Evolutionary conservation across 2,797 vertebrate genomes (phyloP).

Genomic region (Sus cebifrons): DNA sequence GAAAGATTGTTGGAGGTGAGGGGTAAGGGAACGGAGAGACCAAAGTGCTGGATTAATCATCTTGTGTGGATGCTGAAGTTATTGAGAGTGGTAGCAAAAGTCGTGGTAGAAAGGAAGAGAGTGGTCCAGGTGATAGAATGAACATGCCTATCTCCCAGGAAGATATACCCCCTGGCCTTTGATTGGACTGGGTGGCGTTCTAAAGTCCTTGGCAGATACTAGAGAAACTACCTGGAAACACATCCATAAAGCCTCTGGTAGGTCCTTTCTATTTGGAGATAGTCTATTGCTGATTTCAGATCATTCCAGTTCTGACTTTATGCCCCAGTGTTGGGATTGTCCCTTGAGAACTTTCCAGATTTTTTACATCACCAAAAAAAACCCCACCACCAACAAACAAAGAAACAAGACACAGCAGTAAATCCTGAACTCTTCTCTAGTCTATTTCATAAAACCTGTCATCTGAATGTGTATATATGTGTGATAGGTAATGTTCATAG

Average conservation of each 20-base stretch:
- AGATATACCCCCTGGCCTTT: neutral
- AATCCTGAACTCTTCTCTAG: neutral
- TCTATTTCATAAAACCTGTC: slow-evolving; percentile 20
- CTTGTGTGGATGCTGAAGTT: neutral
- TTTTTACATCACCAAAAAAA: neutral
- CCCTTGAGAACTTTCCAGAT: neutral
- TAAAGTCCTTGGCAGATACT: neutral
- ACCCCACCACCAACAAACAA: neutral
- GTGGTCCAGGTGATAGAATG: neutral
- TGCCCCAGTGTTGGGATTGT: neutral
- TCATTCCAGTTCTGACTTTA: slow-evolving; percentile 14
- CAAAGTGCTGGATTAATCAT: neutral
- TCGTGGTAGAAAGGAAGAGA: neutral
- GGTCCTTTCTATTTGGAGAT: neutral
- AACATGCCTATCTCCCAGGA: neutral
- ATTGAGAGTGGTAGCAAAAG: neutral
- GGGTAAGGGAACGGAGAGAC: neutral
- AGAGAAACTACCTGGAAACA: neutral
- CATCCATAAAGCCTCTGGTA: neutral
- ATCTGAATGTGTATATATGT: neutral
- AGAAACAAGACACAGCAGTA: neutral
- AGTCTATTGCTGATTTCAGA: neutral
- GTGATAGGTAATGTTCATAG: neutral
- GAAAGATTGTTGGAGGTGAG: neutral
- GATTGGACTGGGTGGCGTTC: neutral